Conservation (phyloP, 2,113 vertebrate species). For the Elgaria multicarinata region DNA sequence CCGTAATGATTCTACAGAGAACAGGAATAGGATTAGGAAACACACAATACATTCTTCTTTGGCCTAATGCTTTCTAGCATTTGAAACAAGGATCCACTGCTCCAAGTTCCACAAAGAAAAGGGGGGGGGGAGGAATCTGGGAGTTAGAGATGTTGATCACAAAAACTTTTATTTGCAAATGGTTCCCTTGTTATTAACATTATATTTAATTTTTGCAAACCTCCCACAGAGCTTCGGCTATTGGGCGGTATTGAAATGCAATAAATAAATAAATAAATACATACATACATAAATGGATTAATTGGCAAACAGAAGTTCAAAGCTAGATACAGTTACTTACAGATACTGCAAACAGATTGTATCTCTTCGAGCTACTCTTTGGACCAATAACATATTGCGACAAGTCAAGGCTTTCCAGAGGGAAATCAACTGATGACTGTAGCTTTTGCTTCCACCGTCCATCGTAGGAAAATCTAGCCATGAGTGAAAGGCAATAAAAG, state of each 20-base stretch:
- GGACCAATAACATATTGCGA: constrained; percentile 94
- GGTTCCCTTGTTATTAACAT: too few species aligned
- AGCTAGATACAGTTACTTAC: constrained; percentile 78
- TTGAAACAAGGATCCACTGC: neutral
- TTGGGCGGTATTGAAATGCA: too few species aligned
- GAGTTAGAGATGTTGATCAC: neutral
- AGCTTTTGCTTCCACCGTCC: constrained; percentile 98
- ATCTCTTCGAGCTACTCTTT: constrained; percentile 88
- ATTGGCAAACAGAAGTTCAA: neutral
- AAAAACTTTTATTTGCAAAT: neutral
- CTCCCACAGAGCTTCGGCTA: too few species aligned
- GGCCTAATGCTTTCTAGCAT: neutral
- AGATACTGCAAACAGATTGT: constrained; percentile 93
- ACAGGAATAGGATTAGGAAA: neutral
- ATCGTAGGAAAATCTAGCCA: constrained; percentile 92
- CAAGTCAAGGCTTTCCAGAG: constrained; percentile 92
- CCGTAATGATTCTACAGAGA: constrained; percentile 93
- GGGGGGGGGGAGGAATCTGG: neutral
- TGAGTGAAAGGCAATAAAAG: neutral
- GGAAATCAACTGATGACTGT: constrained; percentile 94
- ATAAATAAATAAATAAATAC: too few species aligned
- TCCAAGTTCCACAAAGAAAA: neutral
- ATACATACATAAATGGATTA: too few species aligned
- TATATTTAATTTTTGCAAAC: too few species aligned
- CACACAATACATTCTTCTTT: too few species aligned